Evolutionary conservation across 1,140 invertebrate genomes (phyloP).

Genomic region (Bathynomus jamesi): DNA sequence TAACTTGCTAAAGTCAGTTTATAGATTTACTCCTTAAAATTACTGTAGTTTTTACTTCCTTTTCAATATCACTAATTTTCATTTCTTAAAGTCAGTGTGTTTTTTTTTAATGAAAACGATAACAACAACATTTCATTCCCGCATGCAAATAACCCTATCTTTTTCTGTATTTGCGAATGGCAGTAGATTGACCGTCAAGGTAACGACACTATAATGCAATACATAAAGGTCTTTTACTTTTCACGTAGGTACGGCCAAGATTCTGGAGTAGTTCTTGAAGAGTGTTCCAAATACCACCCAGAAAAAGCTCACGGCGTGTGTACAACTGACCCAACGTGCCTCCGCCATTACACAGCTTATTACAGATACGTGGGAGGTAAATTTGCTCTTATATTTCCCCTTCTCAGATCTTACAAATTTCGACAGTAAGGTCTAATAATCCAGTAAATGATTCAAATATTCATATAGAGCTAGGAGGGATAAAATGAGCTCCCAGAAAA

Average conservation of each 20-base stretch:
- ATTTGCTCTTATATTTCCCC: neutral
- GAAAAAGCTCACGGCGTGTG: neutral
- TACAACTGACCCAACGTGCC: neutral
- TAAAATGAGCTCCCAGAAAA: too few relatives aligned
- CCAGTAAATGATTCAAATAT: too few relatives aligned
- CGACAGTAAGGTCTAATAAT: too few relatives aligned
- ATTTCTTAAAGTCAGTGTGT: neutral
- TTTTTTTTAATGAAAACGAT: too few relatives aligned
- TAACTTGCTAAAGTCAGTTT: too few relatives aligned
- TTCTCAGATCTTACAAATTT: too few relatives aligned
- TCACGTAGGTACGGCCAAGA: constrained; percentile 43
- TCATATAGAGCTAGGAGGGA: too few relatives aligned
- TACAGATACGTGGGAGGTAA: neutral
- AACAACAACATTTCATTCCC: too few relatives aligned
- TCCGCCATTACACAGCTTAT: neutral
- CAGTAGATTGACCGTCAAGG: neutral
- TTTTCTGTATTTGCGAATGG: neutral
- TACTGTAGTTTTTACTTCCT: neutral
- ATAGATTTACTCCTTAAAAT: neutral
- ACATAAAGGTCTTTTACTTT: neutral
- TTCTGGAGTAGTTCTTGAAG: constrained; percentile 48
- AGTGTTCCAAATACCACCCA: constrained; percentile 38
- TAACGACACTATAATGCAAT: neutral
- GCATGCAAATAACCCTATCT: too few relatives aligned
- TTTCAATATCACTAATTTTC: neutral